phyloP scores from a whole-genome alignment of 2,888 invertebrate species.

The Agriopis leucophaearia region DNA sequence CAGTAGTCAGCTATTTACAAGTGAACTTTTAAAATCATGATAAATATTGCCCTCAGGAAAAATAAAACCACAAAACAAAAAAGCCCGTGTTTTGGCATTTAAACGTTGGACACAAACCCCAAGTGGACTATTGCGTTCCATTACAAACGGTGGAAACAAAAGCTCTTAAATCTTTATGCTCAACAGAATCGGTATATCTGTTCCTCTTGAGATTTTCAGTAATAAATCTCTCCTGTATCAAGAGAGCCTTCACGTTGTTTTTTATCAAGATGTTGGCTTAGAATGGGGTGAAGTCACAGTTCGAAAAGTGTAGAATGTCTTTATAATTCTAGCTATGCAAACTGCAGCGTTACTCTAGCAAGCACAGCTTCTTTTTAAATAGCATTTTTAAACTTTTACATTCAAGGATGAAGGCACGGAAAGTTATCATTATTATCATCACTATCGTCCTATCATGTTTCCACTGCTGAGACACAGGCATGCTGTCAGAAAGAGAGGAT shows the following conservation, averaged over 20 bases:
- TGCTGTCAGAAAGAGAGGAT: too few relatives aligned
- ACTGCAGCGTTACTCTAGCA: too few relatives aligned
- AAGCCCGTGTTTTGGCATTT: constrained; percentile 11
- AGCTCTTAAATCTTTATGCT: constrained; percentile 58
- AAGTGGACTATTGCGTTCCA: constrained; percentile 28
- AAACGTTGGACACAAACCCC: constrained; percentile 30
- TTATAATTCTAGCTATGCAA: background rate
- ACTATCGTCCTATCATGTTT: too few relatives aligned
- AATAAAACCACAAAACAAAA: constrained; percentile 6
- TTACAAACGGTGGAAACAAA: constrained; percentile 39
- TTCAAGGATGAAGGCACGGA: too few relatives aligned
- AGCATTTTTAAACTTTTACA: too few relatives aligned
- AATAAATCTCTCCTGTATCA: constrained; percentile 77
- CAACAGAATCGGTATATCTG: constrained; percentile 69
- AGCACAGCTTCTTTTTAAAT: too few relatives aligned
- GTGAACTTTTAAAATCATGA: too few relatives aligned
- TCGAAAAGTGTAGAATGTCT: constrained; percentile 24
- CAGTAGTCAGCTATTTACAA: too few relatives aligned
- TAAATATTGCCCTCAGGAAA: background rate
- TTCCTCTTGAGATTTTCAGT: constrained; percentile 65
- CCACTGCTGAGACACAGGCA: too few relatives aligned
- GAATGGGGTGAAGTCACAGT: constrained; percentile 44
- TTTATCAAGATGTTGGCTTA: constrained; percentile 69
- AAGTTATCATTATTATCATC: too few relatives aligned
- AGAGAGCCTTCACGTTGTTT: constrained; percentile 66